phyloP scores from a whole-genome alignment of 2,113 vertebrate genomes.

The Ursus arctos region DNA sequence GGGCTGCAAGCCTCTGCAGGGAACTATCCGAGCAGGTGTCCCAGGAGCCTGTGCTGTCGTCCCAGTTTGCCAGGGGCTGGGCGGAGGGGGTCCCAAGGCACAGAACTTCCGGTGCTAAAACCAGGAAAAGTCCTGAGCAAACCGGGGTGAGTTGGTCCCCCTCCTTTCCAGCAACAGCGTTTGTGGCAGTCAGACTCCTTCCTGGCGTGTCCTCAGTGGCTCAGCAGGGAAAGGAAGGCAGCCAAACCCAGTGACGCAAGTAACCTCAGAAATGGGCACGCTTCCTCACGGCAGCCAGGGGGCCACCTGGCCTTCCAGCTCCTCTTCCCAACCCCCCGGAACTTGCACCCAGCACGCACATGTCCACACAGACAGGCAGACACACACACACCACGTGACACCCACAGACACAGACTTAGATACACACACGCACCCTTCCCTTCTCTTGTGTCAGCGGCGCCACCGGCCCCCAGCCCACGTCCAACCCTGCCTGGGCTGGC shows the following conservation, averaged over 20 bases:
- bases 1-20: not conserved
- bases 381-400: not conserved
- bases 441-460: not conserved
- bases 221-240: not conserved
- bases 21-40: not conserved
- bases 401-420: not conserved
- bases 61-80: not conserved
- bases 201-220: not conserved
- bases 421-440: accelerated
- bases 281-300: accelerated
- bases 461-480: accelerated
- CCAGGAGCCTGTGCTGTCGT: not conserved
- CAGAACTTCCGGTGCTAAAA: not conserved
- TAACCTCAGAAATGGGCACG: not conserved
- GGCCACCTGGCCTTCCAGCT: accelerated
- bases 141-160: accelerated
- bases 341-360: accelerated
- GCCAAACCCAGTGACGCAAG: not conserved
- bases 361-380: accelerated
- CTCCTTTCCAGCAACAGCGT: accelerated
- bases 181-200: not conserved
- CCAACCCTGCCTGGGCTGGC: not conserved
- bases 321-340: not conserved
- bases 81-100: not conserved
- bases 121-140: not conserved